Evolutionary conservation across 37 sponge, comb jelly and placozoan species (phyloP), one percentile per base, ranked within the genome.

Genomic region (Bolinopsis microptera): DNA sequence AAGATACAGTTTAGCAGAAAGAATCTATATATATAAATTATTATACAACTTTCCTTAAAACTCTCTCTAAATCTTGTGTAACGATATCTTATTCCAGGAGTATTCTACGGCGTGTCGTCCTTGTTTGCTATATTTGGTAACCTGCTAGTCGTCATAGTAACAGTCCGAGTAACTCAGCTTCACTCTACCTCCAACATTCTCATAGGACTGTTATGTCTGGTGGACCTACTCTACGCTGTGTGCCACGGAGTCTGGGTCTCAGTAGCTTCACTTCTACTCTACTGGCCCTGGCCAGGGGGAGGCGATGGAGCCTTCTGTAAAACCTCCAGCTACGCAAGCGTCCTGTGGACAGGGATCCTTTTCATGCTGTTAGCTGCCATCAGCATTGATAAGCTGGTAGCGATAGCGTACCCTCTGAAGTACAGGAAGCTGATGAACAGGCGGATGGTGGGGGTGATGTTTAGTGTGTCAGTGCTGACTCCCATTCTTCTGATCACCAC

Each of bases 281-380:
- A 28, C 26, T 72, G 75, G 75, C 75, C 75, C 75, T 72, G 5
- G 3, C 75, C 75, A 3, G 61, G 61, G 61, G 61, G 61, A 48
- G 61, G 61, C 9, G 31, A 72, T n/a, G 75, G 75, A 21, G 31
- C 31, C 26, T 21, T 72, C n/a, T 72, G 75, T 72, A 72, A 72
- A 72, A 28, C 26, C 31, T n/a, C 75, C 26, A 28, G 75, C 31
- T 72, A 72, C 75, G 31, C 75, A 8, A 72, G 75, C 18, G 75
- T 72, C 75, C 75, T 72, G n/a, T 72, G 75, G 75, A 72, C 75
- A n/a, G 75, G 75, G n/a, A 30, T 72, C 13, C 75, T 72, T n/a
- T 72, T 72, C 75, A n/a, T 72, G 26, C 13, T 72, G 26, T 28
- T 72, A n/a, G 31, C 75, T 28, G 31, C 31, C 5, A 72, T 72